Percentiles rank a stretch among this genome's conserved stretches.
Evolutionary conservation across 1,140 invertebrate genomes (phyloP).

Genomic region (Gryon sp.): DNA sequence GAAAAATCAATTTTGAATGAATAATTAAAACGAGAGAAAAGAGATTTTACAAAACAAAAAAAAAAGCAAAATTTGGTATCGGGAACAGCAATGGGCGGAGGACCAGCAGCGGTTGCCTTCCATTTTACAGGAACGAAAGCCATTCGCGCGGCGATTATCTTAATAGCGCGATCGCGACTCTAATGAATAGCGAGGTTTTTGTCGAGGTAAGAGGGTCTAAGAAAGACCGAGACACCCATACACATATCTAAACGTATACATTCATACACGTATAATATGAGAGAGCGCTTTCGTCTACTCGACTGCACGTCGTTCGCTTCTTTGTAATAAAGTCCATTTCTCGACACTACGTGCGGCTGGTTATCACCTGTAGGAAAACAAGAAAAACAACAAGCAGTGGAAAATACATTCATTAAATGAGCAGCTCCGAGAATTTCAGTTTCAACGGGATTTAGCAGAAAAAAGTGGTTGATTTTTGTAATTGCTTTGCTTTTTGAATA

Average conservation of each 20-base stretch:
- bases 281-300: conserved; percentile 46
- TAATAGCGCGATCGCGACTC: conserved; percentile 73
- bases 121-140: conserved; percentile 59
- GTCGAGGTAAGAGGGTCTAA: conserved; percentile 42
- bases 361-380: conserved; percentile 33
- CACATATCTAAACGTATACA: too few relatives aligned
- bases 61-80: conserved; percentile 14
- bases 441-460: not conserved
- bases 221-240: conserved; percentile 16
- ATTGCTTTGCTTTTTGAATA: not conserved
- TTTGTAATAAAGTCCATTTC: conserved; percentile 57
- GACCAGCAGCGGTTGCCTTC: conserved; percentile 50
- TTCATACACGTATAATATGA: too few relatives aligned
- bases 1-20: not conserved
- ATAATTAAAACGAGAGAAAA: conserved; percentile 24
- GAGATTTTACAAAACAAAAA: conserved; percentile 26
- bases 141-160: conserved; percentile 71
- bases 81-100: conserved; percentile 33
- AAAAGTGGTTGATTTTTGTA: conserved; percentile 6
- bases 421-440: conserved; percentile 13
- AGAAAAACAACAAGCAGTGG: conserved; percentile 19
- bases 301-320: conserved; percentile 35
- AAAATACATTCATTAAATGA: conserved; percentile 15
- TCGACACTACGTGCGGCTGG: conserved; percentile 43
- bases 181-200: conserved; percentile 76